Percentiles rank a stretch among this genome's conserved stretches.
phyloP scores from a whole-genome alignment of 1,140 invertebrate genomes.

The Mya arenaria region DNA sequence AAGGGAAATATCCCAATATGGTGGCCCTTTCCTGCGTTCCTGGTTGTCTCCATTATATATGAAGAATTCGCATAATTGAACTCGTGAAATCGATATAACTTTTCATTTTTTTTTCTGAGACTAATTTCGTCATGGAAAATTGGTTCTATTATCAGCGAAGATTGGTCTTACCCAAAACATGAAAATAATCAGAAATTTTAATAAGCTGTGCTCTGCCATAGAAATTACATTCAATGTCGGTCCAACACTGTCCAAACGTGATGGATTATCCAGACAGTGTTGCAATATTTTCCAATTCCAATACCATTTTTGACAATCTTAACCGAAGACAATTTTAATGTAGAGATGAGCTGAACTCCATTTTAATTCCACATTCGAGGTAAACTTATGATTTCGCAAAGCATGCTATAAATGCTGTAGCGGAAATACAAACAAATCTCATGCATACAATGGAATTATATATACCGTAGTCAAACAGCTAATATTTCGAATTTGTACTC shows the following conservation, averaged over 20 bases:
- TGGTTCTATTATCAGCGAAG: slow-evolving; percentile 48
- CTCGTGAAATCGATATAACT: slow-evolving; percentile 49
- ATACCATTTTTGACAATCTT: too few species aligned
- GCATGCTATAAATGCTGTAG: too few species aligned
- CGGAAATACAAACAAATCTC: too few species aligned
- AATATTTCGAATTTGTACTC: too few species aligned
- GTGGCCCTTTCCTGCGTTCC: slow-evolving; percentile 35
- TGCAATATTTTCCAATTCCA: not conserved
- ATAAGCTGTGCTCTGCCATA: slow-evolving; percentile 24
- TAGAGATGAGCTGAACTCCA: too few species aligned
- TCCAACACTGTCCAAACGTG: not conserved
- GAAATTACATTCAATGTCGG: slow-evolving; percentile 30
- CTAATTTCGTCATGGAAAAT: slow-evolving; percentile 53
- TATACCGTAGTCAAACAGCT: too few species aligned
- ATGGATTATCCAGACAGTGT: not conserved
- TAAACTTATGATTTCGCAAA: too few species aligned
- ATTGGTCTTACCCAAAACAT: slow-evolving; percentile 52
- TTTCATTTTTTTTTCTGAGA: slow-evolving; percentile 53
- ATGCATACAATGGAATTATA: too few species aligned
- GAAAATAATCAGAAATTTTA: slow-evolving; percentile 55
- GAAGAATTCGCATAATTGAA: slow-evolving; percentile 56
- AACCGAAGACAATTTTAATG: too few species aligned
- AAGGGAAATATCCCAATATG: slow-evolving; percentile 52
- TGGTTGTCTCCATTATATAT: slow-evolving; percentile 54
- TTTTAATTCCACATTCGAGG: too few species aligned